Conservation (phyloP, 2,113 vertebrate species). For the Mirounga angustirostris region DNA sequence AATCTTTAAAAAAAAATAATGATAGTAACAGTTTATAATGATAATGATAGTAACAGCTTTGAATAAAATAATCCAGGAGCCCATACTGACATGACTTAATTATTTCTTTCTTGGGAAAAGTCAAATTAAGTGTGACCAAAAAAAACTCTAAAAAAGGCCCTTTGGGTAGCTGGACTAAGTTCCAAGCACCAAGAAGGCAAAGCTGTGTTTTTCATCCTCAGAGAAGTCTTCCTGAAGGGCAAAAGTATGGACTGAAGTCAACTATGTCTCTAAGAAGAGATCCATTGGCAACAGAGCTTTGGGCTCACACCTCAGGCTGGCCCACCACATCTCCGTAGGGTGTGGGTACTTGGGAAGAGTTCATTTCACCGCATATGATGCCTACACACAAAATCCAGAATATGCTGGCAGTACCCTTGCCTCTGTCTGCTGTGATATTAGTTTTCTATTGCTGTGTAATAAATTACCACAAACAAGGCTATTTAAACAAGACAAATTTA, state of each 20-base stretch:
- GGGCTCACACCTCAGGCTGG: not conserved
- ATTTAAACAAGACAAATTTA: not conserved
- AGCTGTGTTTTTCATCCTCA: not conserved
- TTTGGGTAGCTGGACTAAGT: not conserved
- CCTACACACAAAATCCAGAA: not conserved
- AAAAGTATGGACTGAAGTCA: not conserved
- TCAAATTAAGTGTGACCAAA: not conserved
- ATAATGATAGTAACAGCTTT: not conserved
- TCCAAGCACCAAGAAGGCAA: not conserved
- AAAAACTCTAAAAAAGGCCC: not conserved
- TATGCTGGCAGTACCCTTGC: not conserved
- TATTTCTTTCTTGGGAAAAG: not conserved
- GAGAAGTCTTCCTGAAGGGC: not conserved
- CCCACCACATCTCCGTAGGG: not conserved
- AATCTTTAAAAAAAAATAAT: too few relatives aligned
- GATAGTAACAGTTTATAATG: not conserved
- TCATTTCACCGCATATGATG: not conserved
- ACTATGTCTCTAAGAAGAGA: not conserved
- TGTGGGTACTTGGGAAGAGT: not conserved
- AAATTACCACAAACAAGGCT: not conserved
- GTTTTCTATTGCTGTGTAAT: not conserved
- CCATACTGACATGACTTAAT: not conserved
- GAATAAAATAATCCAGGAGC: not conserved
- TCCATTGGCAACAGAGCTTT: too few relatives aligned
- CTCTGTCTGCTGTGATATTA: not conserved